Conservation (phyloP, 2,888 invertebrate species). For the Myopa testacea region DNA sequence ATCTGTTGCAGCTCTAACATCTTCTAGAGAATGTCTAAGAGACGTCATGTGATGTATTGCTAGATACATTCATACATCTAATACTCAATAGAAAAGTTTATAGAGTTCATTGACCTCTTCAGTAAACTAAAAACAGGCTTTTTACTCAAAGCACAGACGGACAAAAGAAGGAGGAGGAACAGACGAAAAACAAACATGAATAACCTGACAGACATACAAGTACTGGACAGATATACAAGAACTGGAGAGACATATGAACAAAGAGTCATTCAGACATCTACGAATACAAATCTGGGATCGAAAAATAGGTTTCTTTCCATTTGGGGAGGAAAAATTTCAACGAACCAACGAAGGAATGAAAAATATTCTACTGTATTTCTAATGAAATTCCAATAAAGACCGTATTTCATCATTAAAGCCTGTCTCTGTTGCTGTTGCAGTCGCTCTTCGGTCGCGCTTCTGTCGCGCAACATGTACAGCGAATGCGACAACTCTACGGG, state of each 20-base stretch:
- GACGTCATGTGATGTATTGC: background rate
- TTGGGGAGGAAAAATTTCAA: background rate
- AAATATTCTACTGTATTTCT: constrained; percentile 30
- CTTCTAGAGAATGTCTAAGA: background rate
- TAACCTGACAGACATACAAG: too few species aligned
- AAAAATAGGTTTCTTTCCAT: background rate
- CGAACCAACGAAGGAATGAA: background rate
- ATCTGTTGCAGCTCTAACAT: background rate
- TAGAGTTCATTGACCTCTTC: too few species aligned
- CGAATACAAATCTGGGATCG: too few species aligned
- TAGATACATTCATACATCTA: too few species aligned
- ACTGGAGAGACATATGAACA: background rate
- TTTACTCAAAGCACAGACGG: too few species aligned
- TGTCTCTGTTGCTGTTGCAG: background rate
- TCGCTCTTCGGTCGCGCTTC: background rate
- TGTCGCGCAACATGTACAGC: background rate
- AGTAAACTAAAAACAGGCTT: too few species aligned
- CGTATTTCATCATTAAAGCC: constrained; percentile 20
- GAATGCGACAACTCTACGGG: background rate
- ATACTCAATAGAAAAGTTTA: too few species aligned
- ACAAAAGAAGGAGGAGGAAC: too few species aligned
- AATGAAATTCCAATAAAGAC: constrained; percentile 49
- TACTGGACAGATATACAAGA: too few species aligned
- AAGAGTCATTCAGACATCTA: too few species aligned
- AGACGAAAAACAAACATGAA: background rate